Conservation (phyloP, 2,888 invertebrate species). For the Nomada goodeniana region DNA sequence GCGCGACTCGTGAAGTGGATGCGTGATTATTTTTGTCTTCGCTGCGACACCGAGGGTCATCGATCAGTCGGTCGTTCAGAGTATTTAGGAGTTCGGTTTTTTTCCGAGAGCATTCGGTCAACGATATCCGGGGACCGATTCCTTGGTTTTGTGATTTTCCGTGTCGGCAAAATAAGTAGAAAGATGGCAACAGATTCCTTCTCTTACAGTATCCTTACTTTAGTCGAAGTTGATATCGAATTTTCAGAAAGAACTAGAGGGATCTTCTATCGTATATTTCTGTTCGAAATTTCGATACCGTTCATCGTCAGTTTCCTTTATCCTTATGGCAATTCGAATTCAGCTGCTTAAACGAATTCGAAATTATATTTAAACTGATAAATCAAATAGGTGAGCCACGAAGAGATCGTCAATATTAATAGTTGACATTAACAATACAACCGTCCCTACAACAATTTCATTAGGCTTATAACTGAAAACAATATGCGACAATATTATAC, state of each 20-base stretch:
- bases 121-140: neutral
- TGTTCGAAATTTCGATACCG: neutral
- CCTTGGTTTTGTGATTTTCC: too few relatives aligned
- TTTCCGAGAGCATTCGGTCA: neutral
- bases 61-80: conserved; percentile 45
- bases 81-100: conserved; percentile 12
- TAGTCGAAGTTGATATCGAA: too few relatives aligned
- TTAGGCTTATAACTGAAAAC: neutral
- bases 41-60: conserved; percentile 31
- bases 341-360: neutral
- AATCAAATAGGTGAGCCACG: too few relatives aligned
- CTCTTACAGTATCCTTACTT: too few relatives aligned
- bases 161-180: too few relatives aligned
- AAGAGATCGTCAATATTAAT: too few relatives aligned
- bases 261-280: neutral
- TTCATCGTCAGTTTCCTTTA: neutral
- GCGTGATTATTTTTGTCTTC: conserved; percentile 72
- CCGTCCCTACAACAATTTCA: too few relatives aligned
- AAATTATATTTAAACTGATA: neutral
- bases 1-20: conserved; percentile 66
- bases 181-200: too few relatives aligned
- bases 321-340: neutral
- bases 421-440: neutral
- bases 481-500: neutral
- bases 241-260: too few relatives aligned